These are phyloP conservation scores for Enhydra lutris DNA, from an alignment of 2,113 vertebrate species.

Conservation along the genomic window DNA sequence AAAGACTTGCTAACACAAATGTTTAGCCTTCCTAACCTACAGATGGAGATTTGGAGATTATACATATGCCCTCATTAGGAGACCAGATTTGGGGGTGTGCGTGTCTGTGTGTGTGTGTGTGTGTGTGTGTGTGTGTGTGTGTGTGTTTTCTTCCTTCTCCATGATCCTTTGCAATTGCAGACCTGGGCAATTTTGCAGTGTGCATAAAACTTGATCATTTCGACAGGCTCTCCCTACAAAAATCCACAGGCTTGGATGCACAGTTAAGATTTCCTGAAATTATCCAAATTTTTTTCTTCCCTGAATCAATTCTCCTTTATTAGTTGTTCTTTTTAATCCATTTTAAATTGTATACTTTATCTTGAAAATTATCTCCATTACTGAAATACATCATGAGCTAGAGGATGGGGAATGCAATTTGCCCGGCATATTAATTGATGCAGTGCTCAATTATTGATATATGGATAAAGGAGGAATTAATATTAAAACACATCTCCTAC, in stretches of 20 bases:
- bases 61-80: neutral
- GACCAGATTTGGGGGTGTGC: neutral
- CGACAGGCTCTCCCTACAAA: neutral
- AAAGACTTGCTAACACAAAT: neutral
- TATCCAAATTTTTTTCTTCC: neutral
- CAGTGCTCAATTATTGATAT: slow-evolving; percentile 56
- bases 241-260: neutral
- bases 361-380: slow-evolving; percentile 61
- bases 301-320: slow-evolving; percentile 33
- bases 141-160: neutral
- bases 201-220: neutral
- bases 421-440: slow-evolving; percentile 49
- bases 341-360: slow-evolving; percentile 54
- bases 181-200: slow-evolving; percentile 14
- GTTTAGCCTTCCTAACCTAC: neutral
- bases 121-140: too few species aligned
- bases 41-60: neutral
- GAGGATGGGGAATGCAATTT: slow-evolving; percentile 47
- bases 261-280: slow-evolving; percentile 9
- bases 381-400: slow-evolving; percentile 19
- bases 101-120: too few species aligned
- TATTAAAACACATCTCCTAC: slow-evolving; percentile 50
- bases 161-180: neutral
- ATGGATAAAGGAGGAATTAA: slow-evolving; percentile 63
- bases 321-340: slow-evolving; percentile 68